phyloP scores from a whole-genome alignment of 2,797 vertebrate genomes.

The Poecilia gillii region DNA sequence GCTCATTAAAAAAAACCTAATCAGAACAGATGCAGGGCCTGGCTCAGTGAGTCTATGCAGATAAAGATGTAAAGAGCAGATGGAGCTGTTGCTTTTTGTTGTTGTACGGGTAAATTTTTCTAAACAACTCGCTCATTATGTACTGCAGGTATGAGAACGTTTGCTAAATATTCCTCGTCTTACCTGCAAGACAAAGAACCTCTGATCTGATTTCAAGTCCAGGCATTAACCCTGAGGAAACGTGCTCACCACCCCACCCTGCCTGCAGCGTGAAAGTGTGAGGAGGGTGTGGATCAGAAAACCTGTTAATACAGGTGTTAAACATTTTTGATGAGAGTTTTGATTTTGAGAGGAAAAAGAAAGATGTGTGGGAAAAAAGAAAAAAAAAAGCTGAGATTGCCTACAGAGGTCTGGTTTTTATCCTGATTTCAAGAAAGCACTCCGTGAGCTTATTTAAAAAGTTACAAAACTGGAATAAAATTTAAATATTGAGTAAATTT shows the following conservation, averaged over 20 bases:
- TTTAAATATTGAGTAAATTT: conserved; percentile 6
- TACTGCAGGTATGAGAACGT: conserved; percentile 75
- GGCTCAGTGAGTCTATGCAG: conserved; percentile 69
- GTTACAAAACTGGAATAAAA: neutral
- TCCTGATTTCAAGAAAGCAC: neutral
- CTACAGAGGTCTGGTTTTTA: neutral
- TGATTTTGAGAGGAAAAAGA: conserved; percentile 42
- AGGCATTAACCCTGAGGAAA: conserved; percentile 65
- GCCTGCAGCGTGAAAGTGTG: conserved; percentile 27
- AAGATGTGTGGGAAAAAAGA: conserved; percentile 4
- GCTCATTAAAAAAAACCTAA: conserved; percentile 19
- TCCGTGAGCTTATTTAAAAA: neutral
- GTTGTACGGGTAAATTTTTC: conserved; percentile 72
- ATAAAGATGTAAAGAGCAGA: conserved; percentile 65
- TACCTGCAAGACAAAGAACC: conserved; percentile 71
- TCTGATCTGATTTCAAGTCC: conserved; percentile 73
- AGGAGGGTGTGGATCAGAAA: conserved; percentile 3
- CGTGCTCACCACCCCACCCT: conserved; percentile 64
- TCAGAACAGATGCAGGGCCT: conserved; percentile 45
- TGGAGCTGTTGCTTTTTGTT: conserved; percentile 61
- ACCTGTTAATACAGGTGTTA: conserved; percentile 30
- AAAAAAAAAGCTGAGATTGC: neutral
- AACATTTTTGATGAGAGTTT: conserved; percentile 10
- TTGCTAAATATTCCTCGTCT: conserved; percentile 70
- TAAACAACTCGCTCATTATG: conserved; percentile 73